phyloP scores from a whole-genome alignment of 2,888 invertebrate species.

The Aleiodes leptofemur region DNA sequence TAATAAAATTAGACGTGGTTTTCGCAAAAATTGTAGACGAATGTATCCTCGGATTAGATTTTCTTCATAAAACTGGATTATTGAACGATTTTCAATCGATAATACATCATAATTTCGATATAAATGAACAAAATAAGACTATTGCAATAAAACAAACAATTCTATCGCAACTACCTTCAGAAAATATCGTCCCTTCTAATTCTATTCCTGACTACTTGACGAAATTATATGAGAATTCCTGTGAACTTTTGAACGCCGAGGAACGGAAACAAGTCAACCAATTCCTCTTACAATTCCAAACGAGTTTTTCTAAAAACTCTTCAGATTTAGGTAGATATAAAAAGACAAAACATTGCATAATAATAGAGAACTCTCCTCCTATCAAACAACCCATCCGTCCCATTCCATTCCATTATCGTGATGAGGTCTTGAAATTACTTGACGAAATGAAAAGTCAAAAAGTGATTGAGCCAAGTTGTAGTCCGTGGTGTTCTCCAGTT shows the following conservation, averaged over 20 bases:
- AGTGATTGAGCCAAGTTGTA: constrained; percentile 38
- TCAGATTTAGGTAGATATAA: not conserved
- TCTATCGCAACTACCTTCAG: not conserved
- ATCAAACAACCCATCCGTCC: not conserved
- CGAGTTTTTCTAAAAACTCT: not conserved
- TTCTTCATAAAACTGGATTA: not conserved
- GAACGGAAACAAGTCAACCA: not conserved
- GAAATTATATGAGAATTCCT: not conserved
- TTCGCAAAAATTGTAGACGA: not conserved
- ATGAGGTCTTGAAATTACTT: not conserved
- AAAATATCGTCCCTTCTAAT: not conserved
- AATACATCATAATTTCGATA: not conserved
- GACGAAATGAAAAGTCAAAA: constrained; percentile 28
- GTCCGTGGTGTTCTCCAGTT: constrained; percentile 44
- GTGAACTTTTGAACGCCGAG: not conserved
- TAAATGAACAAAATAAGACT: not conserved
- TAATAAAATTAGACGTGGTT: not conserved
- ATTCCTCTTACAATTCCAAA: not conserved
- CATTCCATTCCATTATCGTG: constrained; percentile 14
- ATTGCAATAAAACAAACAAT: too few relatives aligned
- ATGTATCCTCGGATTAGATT: not conserved
- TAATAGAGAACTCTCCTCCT: not conserved
- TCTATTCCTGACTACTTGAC: not conserved
- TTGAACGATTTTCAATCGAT: not conserved
- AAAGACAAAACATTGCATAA: not conserved